A percentile compares a stretch with the other conserved stretches of the same genome.
These are phyloP conservation scores for Rhabdomys dilectus DNA, from an alignment of 2,113 vertebrate genomes.

Conservation along the genomic window DNA sequence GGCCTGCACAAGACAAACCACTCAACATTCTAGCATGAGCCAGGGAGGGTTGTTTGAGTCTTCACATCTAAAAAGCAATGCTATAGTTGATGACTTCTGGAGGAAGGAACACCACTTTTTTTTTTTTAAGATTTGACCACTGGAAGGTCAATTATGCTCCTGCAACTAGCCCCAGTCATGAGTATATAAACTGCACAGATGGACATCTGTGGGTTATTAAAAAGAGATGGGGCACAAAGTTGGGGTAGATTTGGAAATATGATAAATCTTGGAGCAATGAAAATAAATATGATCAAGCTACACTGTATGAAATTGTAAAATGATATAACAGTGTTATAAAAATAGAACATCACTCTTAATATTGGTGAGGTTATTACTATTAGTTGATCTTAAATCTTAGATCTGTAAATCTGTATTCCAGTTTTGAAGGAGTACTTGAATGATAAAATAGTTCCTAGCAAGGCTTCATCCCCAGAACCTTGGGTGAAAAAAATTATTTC, in stretches of 20 bases:
- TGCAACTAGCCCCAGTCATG: not conserved
- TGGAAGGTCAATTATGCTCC: not conserved
- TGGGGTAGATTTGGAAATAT: not conserved
- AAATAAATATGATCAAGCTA: not conserved
- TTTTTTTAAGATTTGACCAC: not conserved
- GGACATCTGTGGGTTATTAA: not conserved
- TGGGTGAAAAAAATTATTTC: not conserved
- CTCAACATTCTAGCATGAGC: not conserved
- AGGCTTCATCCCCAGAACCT: not conserved
- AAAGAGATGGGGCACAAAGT: no score
- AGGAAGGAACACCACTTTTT: not conserved
- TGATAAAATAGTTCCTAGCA: not conserved
- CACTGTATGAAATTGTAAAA: not conserved
- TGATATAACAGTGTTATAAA: no score
- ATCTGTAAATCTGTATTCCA: slow-evolving; percentile 21
- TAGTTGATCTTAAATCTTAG: not conserved
- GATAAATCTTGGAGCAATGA: not conserved
- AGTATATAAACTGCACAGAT: not conserved
- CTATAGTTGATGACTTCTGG: not conserved
- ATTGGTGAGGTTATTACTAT: slow-evolving; percentile 64
- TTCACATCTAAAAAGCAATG: not conserved
- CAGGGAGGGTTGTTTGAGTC: not conserved
- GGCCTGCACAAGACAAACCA: not conserved
- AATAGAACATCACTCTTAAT: slow-evolving; percentile 10
- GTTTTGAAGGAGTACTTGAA: not conserved